phyloP scores from a whole-genome alignment of 53 echinoderm and acorn worm genomes.

The Actinopyga echinites region DNA sequence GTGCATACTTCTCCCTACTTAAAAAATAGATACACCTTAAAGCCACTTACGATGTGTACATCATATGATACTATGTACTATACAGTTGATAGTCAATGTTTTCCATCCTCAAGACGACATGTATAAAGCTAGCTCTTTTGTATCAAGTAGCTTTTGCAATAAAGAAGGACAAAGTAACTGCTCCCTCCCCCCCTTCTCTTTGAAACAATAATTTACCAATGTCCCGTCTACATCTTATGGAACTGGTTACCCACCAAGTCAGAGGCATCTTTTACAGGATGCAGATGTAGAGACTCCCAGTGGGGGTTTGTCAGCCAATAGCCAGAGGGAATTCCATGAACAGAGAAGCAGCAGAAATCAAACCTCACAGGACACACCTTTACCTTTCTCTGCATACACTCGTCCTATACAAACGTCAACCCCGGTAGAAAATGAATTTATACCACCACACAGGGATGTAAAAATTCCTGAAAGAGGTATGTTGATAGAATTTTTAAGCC shows the following conservation, averaged over 20 bases:
- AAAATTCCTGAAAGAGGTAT: background rate
- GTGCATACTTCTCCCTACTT: too few relatives aligned
- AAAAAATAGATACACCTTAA: too few relatives aligned
- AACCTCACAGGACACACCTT: slow-evolving; percentile 46
- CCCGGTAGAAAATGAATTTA: slow-evolving; percentile 64
- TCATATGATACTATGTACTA: too few relatives aligned
- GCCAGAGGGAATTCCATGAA: background rate
- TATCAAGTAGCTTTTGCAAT: too few relatives aligned
- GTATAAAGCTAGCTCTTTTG: too few relatives aligned
- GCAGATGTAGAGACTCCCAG: background rate
- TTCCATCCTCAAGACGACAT: too few relatives aligned
- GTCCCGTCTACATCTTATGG: slow-evolving; percentile 17
- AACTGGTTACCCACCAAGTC: slow-evolving; percentile 5
- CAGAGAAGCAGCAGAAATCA: slow-evolving; percentile 17
- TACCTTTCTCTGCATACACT: slow-evolving; percentile 68
- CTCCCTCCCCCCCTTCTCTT: too few relatives aligned
- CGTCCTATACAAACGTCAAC: slow-evolving; percentile 80
- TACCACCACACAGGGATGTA: background rate
- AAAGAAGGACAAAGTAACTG: too few relatives aligned
- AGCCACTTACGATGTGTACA: too few relatives aligned
- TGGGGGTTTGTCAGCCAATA: background rate
- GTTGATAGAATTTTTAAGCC: too few relatives aligned
- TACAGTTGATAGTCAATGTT: too few relatives aligned
- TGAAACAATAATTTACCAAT: too few relatives aligned
- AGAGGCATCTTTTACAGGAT: background rate